Conservation (phyloP, 2,888 invertebrate genomes). For the Herminia tarsipennalis region DNA sequence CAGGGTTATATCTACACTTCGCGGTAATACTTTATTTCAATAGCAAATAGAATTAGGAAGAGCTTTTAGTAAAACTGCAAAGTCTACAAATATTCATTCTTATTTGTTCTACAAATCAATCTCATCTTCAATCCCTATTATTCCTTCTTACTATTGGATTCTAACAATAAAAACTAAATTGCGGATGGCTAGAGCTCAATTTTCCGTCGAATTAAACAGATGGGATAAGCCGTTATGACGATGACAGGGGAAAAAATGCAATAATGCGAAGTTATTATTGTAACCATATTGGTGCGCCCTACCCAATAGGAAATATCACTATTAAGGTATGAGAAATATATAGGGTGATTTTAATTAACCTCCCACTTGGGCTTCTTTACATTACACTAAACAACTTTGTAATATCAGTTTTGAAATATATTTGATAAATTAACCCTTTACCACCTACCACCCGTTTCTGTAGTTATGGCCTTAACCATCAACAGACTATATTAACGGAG, state of each 20-base stretch:
- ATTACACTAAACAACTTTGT: no score
- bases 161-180: conserved; percentile 43
- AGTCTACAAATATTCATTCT: background rate
- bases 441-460: no score
- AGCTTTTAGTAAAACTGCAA: background rate
- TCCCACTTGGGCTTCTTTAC: no score
- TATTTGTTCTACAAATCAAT: no score
- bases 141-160: conserved; percentile 10
- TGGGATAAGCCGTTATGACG: conserved; percentile 61
- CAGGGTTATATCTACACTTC: no score
- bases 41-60: background rate
- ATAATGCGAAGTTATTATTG: conserved; percentile 29
- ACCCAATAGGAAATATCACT: no score
- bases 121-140: background rate
- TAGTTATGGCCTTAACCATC: no score
- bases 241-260: conserved; percentile 55
- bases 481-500: no score
- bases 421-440: no score
- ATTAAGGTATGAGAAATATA: no score
- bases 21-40: background rate
- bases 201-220: conserved; percentile 74
- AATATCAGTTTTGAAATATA: no score
- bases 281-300: conserved; percentile 16
- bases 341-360: no score
- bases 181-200: conserved; percentile 60